These are phyloP conservation scores for Cydia pomonella DNA, from an alignment of 1,140 invertebrate species.

Conservation along the genomic window DNA sequence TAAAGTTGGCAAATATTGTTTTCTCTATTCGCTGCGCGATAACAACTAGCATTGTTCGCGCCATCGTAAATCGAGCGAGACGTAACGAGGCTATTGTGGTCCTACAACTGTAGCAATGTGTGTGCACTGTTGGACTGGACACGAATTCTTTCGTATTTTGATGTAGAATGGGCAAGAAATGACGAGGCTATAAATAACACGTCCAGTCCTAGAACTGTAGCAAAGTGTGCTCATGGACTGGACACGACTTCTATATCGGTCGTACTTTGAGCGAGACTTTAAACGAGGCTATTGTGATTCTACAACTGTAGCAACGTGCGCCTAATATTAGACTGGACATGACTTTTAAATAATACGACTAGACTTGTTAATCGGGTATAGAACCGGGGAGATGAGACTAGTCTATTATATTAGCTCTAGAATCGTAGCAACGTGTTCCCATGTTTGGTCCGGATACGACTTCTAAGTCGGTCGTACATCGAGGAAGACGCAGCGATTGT, in stretches of 20 bases:
- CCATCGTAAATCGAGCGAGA: slow-evolving; percentile 53
- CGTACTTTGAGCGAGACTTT: too few relatives aligned
- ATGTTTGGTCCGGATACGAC: not conserved
- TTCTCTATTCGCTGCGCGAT: slow-evolving; percentile 48
- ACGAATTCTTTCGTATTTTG: not conserved
- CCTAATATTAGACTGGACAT: too few relatives aligned
- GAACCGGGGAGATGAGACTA: not conserved
- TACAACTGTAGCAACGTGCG: too few relatives aligned
- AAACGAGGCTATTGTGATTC: too few relatives aligned
- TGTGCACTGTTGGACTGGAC: slow-evolving; percentile 8
- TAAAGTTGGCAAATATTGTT: slow-evolving; percentile 41
- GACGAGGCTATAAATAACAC: slow-evolving; percentile 62
- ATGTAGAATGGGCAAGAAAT: slow-evolving; percentile 49
- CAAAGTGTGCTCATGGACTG: not conserved
- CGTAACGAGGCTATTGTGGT: slow-evolving; percentile 60
- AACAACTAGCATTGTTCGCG: slow-evolving; percentile 58
- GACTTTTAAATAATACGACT: not conserved
- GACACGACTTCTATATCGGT: not conserved
- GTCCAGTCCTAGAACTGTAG: slow-evolving; percentile 42
- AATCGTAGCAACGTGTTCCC: not conserved
- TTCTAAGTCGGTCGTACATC: not conserved
- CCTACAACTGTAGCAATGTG: slow-evolving; percentile 29
- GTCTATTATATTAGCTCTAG: not conserved
- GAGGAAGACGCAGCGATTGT: not conserved
- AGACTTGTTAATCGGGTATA: not conserved